phyloP scores from a whole-genome alignment of 1,140 invertebrate species.

The Caenorhabditis tropicalis region DNA sequence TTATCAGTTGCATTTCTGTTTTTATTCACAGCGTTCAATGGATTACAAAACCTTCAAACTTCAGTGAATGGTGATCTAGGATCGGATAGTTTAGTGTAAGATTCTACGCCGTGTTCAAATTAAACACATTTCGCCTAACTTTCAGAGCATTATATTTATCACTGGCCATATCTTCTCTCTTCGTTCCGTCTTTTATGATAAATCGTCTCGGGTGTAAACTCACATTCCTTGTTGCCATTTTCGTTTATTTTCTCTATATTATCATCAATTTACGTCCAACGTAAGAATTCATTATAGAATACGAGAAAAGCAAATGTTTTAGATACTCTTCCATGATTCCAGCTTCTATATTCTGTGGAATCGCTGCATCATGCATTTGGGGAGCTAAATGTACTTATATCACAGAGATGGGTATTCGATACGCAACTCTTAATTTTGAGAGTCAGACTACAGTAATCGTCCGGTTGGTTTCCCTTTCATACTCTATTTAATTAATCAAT shows the following conservation, averaged over 20 bases:
- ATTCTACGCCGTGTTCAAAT: not conserved
- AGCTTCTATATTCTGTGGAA: constrained; percentile 82
- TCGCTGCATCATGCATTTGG: constrained; percentile 94
- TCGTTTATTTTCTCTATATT: constrained; percentile 91
- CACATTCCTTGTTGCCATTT: constrained; percentile 88
- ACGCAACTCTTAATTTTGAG: constrained; percentile 74
- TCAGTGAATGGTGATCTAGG: constrained; percentile 70
- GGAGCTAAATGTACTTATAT: constrained; percentile 93
- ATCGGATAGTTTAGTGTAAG: constrained; percentile 63
- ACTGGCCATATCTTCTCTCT: constrained; percentile 69
- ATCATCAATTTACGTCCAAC: constrained; percentile 87
- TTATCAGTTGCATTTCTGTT: constrained; percentile 88
- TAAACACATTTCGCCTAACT: not conserved
- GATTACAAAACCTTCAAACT: constrained; percentile 83
- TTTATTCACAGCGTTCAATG: constrained; percentile 89
- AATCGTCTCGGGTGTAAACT: constrained; percentile 86
- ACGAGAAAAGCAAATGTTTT: constrained; percentile 23
- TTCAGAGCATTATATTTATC: constrained; percentile 66
- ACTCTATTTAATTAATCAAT: not conserved
- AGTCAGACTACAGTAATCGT: constrained; percentile 87
- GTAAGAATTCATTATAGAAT: too few species aligned
- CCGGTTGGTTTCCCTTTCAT: constrained; percentile 71
- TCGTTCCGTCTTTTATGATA: constrained; percentile 70
- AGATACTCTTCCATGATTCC: constrained; percentile 85
- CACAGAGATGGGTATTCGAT: constrained; percentile 86